These are phyloP conservation scores for Panagrolaimus sp. DNA, from an alignment of 1,140 invertebrate genomes.

Conservation along the genomic window DNA sequence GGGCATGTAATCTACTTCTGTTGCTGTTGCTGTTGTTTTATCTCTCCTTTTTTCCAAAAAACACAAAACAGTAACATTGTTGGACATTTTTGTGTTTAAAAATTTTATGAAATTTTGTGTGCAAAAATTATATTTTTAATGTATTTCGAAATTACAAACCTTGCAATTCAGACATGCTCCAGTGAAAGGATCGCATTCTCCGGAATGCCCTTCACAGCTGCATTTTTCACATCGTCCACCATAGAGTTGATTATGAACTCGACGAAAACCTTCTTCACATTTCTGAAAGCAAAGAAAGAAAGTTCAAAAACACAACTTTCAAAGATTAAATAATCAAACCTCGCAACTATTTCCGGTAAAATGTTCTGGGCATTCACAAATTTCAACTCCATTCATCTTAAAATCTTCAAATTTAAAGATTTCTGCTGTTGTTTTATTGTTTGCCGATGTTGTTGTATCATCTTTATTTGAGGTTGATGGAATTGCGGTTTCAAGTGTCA, in stretches of 20 bases:
- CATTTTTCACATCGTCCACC: constrained; percentile 74
- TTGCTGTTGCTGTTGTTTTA: too few relatives aligned
- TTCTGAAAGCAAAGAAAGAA: too few relatives aligned
- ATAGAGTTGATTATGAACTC: constrained; percentile 66
- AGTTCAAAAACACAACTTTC: too few relatives aligned
- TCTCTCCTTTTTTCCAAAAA: too few relatives aligned
- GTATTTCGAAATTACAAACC: constrained; percentile 24
- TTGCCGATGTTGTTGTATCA: neutral
- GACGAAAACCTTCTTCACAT: constrained; percentile 77
- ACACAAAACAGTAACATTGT: too few relatives aligned
- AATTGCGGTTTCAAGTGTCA: constrained; percentile 41
- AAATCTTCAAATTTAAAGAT: constrained; percentile 2
- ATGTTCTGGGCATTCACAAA: constrained; percentile 53
- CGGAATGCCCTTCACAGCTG: constrained; percentile 79
- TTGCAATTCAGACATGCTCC: constrained; percentile 68
- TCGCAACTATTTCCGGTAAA: constrained; percentile 54
- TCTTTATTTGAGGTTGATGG: neutral
- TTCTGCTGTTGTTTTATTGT: constrained; percentile 11
- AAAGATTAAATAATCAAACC: too few relatives aligned
- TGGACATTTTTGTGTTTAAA: too few relatives aligned
- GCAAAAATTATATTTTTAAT: too few relatives aligned
- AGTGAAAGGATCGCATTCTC: constrained; percentile 72
- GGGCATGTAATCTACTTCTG: too few relatives aligned
- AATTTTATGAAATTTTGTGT: too few relatives aligned
- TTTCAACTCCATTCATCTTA: constrained; percentile 41